These are phyloP conservation scores for Teleogryllus oceanicus DNA, from an alignment of 2,888 invertebrate species.

Conservation along the genomic window DNA sequence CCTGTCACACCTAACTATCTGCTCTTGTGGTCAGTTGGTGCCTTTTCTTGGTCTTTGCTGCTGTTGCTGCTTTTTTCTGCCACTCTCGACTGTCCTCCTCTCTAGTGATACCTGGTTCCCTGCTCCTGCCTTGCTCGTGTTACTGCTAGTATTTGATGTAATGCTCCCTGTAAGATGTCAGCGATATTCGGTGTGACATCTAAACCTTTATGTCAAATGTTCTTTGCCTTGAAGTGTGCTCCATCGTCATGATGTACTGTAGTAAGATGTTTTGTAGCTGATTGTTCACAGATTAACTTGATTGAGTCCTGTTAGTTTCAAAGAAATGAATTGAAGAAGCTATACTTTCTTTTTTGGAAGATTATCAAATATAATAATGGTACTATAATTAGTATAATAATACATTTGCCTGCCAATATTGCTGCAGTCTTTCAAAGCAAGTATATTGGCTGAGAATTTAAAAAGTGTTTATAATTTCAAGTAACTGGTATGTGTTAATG, in stretches of 20 bases:
- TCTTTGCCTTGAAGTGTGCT: conserved; percentile 6
- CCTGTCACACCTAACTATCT: neutral
- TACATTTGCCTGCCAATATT: too few species aligned
- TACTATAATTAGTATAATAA: too few species aligned
- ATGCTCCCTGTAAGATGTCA: neutral
- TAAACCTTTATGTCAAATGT: neutral
- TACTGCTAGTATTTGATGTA: neutral
- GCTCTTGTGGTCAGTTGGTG: conserved; percentile 7
- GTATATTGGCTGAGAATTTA: neutral
- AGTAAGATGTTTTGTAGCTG: conserved; percentile 4
- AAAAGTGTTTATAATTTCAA: neutral
- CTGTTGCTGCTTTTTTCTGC: neutral
- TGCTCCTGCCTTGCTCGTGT: conserved; percentile 1
- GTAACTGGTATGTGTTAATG: neutral
- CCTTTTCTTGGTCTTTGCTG: neutral
- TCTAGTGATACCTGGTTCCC: neutral
- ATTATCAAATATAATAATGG: too few species aligned
- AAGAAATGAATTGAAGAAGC: neutral
- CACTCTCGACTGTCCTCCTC: neutral
- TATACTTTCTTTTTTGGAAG: neutral
- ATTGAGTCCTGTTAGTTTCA: neutral
- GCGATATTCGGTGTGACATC: neutral
- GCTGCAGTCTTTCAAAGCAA: too few species aligned
- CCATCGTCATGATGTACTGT: neutral
- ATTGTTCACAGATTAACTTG: neutral